Evolutionary conservation across 2,888 invertebrate genomes (phyloP).

Genomic region (Magallana nippona): DNA sequence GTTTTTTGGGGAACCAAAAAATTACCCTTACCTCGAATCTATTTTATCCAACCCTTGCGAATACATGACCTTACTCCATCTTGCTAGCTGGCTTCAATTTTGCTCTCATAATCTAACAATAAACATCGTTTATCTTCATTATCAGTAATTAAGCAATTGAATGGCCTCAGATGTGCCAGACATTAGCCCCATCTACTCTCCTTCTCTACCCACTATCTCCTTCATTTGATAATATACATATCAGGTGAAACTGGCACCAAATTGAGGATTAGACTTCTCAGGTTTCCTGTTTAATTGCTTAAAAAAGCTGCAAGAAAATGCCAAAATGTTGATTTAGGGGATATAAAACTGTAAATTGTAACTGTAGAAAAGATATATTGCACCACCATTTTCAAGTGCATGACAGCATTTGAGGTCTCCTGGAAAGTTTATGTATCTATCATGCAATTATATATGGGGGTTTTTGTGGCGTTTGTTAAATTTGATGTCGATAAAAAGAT

Average conservation of each 20-base stretch:
- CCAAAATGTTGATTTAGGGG: constrained; percentile 18
- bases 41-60: not conserved
- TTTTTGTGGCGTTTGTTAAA: not conserved
- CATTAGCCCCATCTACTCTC: constrained; percentile 14
- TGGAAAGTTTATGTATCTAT: constrained; percentile 4
- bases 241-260: constrained; percentile 24
- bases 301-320: constrained; percentile 32
- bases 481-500: too few relatives aligned
- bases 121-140: constrained; percentile 27
- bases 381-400: constrained; percentile 23
- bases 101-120: constrained; percentile 26
- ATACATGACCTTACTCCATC: not conserved
- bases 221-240: constrained; percentile 29
- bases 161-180: constrained; percentile 7
- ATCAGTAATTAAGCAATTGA: constrained; percentile 33
- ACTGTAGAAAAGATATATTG: constrained; percentile 22
- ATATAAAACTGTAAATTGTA: not conserved
- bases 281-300: constrained; percentile 31
- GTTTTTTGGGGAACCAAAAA: not conserved
- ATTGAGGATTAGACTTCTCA: constrained; percentile 27
- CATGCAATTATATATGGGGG: not conserved
- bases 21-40: not conserved
- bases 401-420: not conserved
- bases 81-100: constrained; percentile 26
- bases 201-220: not conserved